Percentiles rank a stretch among this genome's conserved stretches.
Conservation (phyloP, 2,888 invertebrate species). For the Drosophila meridionalis region DNA sequence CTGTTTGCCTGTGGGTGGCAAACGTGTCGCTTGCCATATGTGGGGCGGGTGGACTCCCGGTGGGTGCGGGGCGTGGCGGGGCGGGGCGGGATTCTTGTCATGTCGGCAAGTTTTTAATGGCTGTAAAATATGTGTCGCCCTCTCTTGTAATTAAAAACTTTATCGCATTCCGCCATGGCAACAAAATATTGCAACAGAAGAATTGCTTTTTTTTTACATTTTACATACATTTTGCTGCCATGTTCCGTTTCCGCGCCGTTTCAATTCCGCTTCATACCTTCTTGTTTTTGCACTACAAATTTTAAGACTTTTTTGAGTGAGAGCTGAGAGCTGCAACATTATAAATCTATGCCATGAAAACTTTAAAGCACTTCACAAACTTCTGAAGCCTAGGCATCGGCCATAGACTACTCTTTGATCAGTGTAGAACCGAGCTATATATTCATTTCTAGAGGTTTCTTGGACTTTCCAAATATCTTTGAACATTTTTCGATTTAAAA, state of each 20-base stretch:
- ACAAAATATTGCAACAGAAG: slow-evolving; percentile 19
- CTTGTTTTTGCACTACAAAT: not conserved
- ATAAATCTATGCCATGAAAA: not conserved
- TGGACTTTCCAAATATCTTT: not conserved
- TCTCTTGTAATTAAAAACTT: slow-evolving; percentile 43
- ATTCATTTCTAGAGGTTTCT: too few species aligned
- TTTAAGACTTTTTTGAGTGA: not conserved
- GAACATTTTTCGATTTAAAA: not conserved
- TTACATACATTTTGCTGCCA: slow-evolving; percentile 1
- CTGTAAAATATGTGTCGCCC: slow-evolving; percentile 34
- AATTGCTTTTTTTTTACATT: not conserved
- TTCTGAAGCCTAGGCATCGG: not conserved
- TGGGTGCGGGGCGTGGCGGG: not conserved
- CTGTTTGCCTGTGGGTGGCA: not conserved
- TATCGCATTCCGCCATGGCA: slow-evolving; percentile 36
- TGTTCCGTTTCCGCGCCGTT: slow-evolving; percentile 7
- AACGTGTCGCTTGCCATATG: not conserved
- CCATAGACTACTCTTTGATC: not conserved
- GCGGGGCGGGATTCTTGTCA: not conserved
- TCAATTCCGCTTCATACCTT: not conserved
- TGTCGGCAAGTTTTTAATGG: slow-evolving; percentile 47
- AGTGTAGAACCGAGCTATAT: not conserved
- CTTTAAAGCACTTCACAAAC: not conserved
- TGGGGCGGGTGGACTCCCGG: not conserved
- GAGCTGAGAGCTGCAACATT: too few species aligned